Evolutionary conservation across 2,797 vertebrate species (phyloP).

Genomic region (Podargus strigoides): DNA sequence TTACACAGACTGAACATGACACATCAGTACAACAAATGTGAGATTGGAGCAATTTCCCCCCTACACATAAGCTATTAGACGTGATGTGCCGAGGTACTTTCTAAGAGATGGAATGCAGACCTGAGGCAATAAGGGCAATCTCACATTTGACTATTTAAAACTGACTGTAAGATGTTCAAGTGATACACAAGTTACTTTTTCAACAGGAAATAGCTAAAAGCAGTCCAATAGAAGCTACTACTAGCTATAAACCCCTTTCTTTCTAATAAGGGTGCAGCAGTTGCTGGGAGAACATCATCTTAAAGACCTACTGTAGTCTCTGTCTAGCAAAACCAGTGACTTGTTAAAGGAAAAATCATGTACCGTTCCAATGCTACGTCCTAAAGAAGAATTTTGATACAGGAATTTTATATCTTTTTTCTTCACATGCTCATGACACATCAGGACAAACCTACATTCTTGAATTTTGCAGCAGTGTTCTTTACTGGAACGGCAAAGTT

Average conservation of each 20-base stretch:
- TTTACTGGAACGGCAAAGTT: not conserved
- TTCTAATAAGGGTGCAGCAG: not conserved
- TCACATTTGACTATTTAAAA: not conserved
- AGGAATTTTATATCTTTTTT: not conserved
- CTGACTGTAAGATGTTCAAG: not conserved
- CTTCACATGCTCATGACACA: not conserved
- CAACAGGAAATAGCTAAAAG: not conserved
- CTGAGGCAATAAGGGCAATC: not conserved
- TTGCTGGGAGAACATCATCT: not conserved
- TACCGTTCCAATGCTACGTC: not conserved
- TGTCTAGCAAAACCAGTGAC: not conserved
- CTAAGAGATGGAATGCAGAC: not conserved
- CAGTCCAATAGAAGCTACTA: not conserved
- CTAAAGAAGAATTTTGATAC: not conserved
- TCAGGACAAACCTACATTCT: not conserved
- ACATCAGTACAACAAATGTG: not conserved
- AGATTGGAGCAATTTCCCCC: not conserved
- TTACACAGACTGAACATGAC: not conserved
- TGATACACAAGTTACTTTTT: not conserved
- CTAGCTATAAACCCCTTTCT: not conserved
- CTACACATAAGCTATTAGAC: not conserved
- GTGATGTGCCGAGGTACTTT: not conserved
- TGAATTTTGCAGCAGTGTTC: not conserved
- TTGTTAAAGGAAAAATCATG: not conserved
- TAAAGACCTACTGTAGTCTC: not conserved